Evolutionary conservation across 2,797 vertebrate species (phyloP), one percentile per base, ranked within the genome.

Genomic region (Alcedo quadribrachys): DNA sequence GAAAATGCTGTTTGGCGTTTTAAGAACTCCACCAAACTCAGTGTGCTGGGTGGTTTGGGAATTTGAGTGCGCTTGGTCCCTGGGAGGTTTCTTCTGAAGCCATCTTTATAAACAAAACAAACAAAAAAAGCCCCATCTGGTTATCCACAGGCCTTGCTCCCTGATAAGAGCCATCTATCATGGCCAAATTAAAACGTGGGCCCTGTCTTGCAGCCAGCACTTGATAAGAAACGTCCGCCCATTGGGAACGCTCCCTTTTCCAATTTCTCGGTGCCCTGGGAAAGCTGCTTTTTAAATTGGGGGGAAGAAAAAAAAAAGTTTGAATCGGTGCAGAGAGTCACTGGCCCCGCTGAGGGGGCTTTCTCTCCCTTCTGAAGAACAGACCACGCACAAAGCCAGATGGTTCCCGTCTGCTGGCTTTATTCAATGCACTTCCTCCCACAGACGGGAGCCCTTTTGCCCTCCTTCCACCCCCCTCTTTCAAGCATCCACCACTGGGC

Each of bases 401-500:
- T 98, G 99, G 99, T 99, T 99, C 98, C 98, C 94, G 98, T 99
- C 98, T 99, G 98, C 98, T 98, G 98, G 97, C 97, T 98, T 98
- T 98, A 98, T 98, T 99, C 98, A 98, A 98, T 98, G 98, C 97
- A 98, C 98, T 98, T 98, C 98, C 98, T 98, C 98, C 97, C 97
- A 96, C 98, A 98, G 98, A 98, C 97, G 90, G 97, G 97, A 98
- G 91, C 97, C 97, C 97, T 96, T 96, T 94, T 94, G 96, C 94
- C 95, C 96, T 97, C 87, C 90, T 92, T 95, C 96, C 93, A 95
- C 86, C 90, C 89, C 96, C 86, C 87, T 45, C 93, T 92, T 93
- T 96, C 96, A 94, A 82, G 84, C 94, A 96, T 94, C 96, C 83
- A 96, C 96, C 96, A 90, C 96, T 95, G 95, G 96, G 97, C 98